Base-by-base conservation (phyloP, 2,113 vertebrate genomes). In the Syrrhaptes paradoxus region DNA sequence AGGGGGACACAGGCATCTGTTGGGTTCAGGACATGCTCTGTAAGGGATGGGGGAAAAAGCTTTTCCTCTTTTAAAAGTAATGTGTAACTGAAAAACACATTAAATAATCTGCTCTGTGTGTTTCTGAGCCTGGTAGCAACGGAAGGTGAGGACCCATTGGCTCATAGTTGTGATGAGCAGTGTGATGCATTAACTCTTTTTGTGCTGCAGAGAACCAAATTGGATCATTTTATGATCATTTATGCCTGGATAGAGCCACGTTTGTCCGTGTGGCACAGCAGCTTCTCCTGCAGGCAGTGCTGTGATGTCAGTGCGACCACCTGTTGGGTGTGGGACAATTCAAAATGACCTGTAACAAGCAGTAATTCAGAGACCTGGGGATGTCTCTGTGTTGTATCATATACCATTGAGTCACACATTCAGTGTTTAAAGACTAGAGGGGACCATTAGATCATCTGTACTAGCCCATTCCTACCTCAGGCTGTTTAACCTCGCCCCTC, bases 141-240 rank as follows among this genome's bases (percentile, higher is more conserved):
- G 2, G 54, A 76, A 32, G 15, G 11, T 29, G 38, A 84, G 36
- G 15, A 54, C 31, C 17, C 3, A 0, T 54, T 48, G 48, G 24
- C 32, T 78, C 3, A 0, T 10, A 57, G 17, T 2, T 20, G 13
- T 62, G 63, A 31, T 5, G 22, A 79, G 16, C 4, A 0, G 22
- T 59, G n/a, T 4, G 11, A 49, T 29, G 6, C 36, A 36, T 51
- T 51, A 75, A 8, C 31, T 86, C 36, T 49, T 95, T 65, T 22
- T 61, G 43, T 79, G 29, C 25, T 34, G 14, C 62, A 41, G 62
- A 83, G 67, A 79, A 49, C 51, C 7, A 78, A 61, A 66, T 9
- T 17, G 24, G 36, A 24, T 54, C 46, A 43, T 66, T 51, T 62
- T 36, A 29, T 57, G 34, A 48, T 66, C 18, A n/a, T 17, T 15